Evolutionary conservation across 2,888 invertebrate genomes (phyloP).

Genomic region (Lasiommata megera): DNA sequence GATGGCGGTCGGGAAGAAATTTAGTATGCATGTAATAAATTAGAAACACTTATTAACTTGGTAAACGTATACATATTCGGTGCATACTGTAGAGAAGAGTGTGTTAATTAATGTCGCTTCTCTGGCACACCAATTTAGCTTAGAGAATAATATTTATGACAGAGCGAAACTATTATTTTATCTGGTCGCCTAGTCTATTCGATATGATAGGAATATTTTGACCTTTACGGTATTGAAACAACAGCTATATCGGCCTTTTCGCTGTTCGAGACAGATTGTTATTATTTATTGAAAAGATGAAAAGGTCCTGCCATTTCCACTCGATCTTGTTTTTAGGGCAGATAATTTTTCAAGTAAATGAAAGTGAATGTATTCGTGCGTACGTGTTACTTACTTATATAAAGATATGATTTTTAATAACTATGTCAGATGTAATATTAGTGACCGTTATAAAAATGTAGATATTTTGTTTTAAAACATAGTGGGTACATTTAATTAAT

Average conservation of each 20-base stretch:
- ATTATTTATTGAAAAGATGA: conserved; percentile 34
- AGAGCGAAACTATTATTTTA: conserved; percentile 51
- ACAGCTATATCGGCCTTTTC: conserved; percentile 55
- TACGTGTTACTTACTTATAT: no score
- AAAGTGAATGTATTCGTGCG: no score
- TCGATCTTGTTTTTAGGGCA: background rate
- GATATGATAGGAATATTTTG: conserved; percentile 58
- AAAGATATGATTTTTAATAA: no score
- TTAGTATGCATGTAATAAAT: conserved; percentile 24
- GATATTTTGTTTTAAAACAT: no score
- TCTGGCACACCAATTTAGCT: conserved; percentile 4
- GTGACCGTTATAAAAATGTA: no score
- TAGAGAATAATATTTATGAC: conserved; percentile 39
- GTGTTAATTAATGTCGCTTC: conserved; percentile 18
- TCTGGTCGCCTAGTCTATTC: conserved; percentile 42
- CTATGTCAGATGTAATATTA: no score
- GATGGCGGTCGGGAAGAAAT: conserved; percentile 16
- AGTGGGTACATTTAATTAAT: no score
- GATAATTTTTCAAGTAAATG: no score
- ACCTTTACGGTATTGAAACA: conserved; percentile 68
- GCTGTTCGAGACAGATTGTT: conserved; percentile 40
- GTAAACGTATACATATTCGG: background rate
- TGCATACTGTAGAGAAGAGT: background rate
- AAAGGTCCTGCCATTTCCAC: background rate
- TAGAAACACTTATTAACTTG: background rate